These are phyloP conservation scores for Pomacea maculata DNA, from an alignment of 1,140 invertebrate genomes.

Conservation along the genomic window DNA sequence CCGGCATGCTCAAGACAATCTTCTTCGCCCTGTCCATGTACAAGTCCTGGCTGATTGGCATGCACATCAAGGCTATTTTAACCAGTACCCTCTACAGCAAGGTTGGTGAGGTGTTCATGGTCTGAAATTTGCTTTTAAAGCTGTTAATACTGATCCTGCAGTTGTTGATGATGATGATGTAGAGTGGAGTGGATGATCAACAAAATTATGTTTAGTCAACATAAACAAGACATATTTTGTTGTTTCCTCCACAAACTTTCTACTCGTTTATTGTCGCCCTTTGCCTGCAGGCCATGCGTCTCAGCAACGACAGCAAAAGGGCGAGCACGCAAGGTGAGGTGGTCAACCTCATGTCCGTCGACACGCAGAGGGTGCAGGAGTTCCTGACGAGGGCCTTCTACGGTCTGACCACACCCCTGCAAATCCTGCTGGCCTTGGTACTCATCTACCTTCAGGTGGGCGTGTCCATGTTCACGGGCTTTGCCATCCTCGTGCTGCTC, in stretches of 20 bases:
- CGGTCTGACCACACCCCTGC: slow-evolving; percentile 94
- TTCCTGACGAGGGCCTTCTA: slow-evolving; percentile 82
- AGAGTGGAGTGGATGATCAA: not conserved
- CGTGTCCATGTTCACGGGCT: slow-evolving; percentile 47
- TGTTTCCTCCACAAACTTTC: not conserved
- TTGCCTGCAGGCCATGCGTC: slow-evolving; percentile 34
- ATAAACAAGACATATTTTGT: not conserved
- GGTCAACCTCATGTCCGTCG: slow-evolving; percentile 70
- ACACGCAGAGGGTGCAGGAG: slow-evolving; percentile 65
- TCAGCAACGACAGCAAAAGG: slow-evolving; percentile 46
- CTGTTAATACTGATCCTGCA: not conserved
- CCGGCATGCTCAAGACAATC: slow-evolving; percentile 38
- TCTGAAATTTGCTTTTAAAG: not conserved
- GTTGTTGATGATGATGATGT: not conserved
- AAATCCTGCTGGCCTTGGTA: slow-evolving; percentile 75
- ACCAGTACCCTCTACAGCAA: slow-evolving; percentile 94
- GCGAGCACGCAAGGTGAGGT: slow-evolving; percentile 69
- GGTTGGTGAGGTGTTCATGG: slow-evolving; percentile 42
- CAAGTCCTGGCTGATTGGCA: slow-evolving; percentile 74
- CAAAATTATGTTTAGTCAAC: not conserved
- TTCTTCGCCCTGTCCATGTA: slow-evolving; percentile 51
- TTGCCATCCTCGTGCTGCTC: slow-evolving; percentile 58
- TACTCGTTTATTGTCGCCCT: not conserved
- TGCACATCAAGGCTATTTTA: slow-evolving; percentile 87
- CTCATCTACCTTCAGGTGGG: slow-evolving; percentile 72